Percentiles rank a stretch among this genome's conserved stretches.
Evolutionary conservation across 2,888 invertebrate genomes (phyloP).

Genomic region (Limulus polyphemus): DNA sequence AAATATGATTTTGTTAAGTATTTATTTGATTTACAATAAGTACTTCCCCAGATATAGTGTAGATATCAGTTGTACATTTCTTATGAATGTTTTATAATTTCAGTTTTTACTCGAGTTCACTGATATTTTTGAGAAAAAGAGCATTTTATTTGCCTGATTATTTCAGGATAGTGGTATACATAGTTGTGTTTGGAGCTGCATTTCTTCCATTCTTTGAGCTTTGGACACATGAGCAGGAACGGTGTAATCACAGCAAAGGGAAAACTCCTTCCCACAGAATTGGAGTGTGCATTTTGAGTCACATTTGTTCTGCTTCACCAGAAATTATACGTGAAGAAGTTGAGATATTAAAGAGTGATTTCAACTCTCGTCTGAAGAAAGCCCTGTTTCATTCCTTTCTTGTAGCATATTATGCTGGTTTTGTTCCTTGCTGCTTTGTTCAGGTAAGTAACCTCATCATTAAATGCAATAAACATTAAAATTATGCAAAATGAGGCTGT

Average conservation of each 20-base stretch:
- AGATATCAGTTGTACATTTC: too few relatives aligned
- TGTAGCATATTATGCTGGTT: slow-evolving; percentile 75
- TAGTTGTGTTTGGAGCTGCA: slow-evolving; percentile 66
- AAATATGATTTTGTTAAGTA: too few relatives aligned
- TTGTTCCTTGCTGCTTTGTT: slow-evolving; percentile 78
- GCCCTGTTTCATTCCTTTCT: slow-evolving; percentile 70
- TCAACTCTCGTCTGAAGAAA: slow-evolving; percentile 77
- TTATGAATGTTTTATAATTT: too few relatives aligned
- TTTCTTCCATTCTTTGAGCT: slow-evolving; percentile 62
- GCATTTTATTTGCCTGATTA: slow-evolving; percentile 23
- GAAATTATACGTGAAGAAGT: slow-evolving; percentile 60
- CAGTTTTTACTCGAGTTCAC: too few relatives aligned
- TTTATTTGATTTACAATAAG: too few relatives aligned
- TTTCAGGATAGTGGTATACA: slow-evolving; percentile 57
- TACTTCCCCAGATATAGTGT: too few relatives aligned
- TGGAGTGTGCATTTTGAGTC: slow-evolving; percentile 24
- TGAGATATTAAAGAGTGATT: slow-evolving; percentile 66
- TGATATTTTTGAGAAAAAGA: too few relatives aligned
- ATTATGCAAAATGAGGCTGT: too few relatives aligned
- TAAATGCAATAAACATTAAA: too few relatives aligned
- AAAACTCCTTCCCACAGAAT: slow-evolving; percentile 1
- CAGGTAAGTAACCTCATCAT: slow-evolving; percentile 46
- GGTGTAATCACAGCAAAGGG: slow-evolving; percentile 1
- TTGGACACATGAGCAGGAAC: slow-evolving; percentile 4
- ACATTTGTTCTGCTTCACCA: slow-evolving; percentile 38